Percentiles rank a stretch among this genome's conserved stretches.
Evolutionary conservation across 2,797 vertebrate species (phyloP).

Genomic region (Kryptolebias ocellatus): DNA sequence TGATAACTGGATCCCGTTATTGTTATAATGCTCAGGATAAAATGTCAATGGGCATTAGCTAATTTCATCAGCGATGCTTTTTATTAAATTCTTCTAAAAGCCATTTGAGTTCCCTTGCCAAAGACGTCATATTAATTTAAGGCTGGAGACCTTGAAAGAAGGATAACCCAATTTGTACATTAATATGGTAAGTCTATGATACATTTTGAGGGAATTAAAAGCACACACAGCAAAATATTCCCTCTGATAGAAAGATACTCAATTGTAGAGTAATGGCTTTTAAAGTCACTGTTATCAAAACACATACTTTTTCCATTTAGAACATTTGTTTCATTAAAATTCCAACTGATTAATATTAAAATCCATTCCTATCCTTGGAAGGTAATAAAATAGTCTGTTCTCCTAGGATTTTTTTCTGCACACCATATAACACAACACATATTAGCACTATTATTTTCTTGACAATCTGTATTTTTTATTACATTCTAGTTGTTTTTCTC

Average conservation of each 20-base stretch:
- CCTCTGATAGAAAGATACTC: constrained; percentile 36
- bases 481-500: too few species aligned
- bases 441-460: too few species aligned
- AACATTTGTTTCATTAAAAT: constrained; percentile 4
- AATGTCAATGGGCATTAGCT: constrained; percentile 85
- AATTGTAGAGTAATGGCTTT: constrained; percentile 31
- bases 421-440: too few species aligned
- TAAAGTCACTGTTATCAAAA: constrained; percentile 29
- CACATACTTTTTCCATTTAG: constrained; percentile 16
- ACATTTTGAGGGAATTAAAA: constrained; percentile 71
- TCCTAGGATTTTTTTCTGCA: not conserved
- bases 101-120: constrained; percentile 79
- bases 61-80: constrained; percentile 84
- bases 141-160: constrained; percentile 78
- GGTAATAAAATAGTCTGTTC: constrained; percentile 5
- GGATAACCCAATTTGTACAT: constrained; percentile 81
- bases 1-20: constrained; percentile 75
- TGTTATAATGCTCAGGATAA: constrained; percentile 81
- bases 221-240: constrained; percentile 65
- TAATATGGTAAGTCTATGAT: constrained; percentile 71
- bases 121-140: constrained; percentile 82
- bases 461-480: too few species aligned
- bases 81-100: constrained; percentile 87
- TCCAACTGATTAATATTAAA: constrained; percentile 10
- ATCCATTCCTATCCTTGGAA: not conserved